These are phyloP conservation scores for Lucilia sericata DNA, from an alignment of 1,140 invertebrate genomes.

Conservation along the genomic window DNA sequence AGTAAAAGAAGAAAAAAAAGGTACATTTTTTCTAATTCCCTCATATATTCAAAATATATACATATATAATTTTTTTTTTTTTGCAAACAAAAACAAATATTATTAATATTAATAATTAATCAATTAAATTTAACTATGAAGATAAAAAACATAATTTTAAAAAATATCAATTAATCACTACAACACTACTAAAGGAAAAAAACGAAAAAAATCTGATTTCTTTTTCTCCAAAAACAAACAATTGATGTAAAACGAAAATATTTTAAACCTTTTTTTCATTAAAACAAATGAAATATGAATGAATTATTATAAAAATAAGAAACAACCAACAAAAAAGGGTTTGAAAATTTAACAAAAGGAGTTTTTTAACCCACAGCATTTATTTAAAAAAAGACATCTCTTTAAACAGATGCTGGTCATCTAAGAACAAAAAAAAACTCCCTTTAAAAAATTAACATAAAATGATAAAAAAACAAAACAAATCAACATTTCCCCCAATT, in stretches of 20 bases:
- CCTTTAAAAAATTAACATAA: constrained; percentile 6
- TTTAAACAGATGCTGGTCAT: constrained; percentile 33
- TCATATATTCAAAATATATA: not conserved
- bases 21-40: constrained; percentile 19
- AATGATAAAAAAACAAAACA: constrained; percentile 19
- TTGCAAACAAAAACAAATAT: constrained; percentile 28
- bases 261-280: not conserved
- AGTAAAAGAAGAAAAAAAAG: constrained; percentile 25
- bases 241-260: not conserved
- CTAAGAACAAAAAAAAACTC: constrained; percentile 5
- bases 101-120: constrained; percentile 32
- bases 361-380: constrained; percentile 7
- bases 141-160: constrained; percentile 30
- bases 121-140: constrained; percentile 20
- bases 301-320: not conserved
- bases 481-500: constrained; percentile 31
- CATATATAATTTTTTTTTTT: not conserved
- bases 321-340: not conserved
- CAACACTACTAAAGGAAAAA: constrained; percentile 14
- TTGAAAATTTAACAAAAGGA: constrained; percentile 17
- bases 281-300: no score
- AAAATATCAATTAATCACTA: constrained; percentile 39
- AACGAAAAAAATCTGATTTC: constrained; percentile 35
- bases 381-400: constrained; percentile 32
- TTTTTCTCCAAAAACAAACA: constrained; percentile 34